Evolutionary conservation across 2,888 invertebrate species (phyloP).

Genomic region (Acheta domesticus): DNA sequence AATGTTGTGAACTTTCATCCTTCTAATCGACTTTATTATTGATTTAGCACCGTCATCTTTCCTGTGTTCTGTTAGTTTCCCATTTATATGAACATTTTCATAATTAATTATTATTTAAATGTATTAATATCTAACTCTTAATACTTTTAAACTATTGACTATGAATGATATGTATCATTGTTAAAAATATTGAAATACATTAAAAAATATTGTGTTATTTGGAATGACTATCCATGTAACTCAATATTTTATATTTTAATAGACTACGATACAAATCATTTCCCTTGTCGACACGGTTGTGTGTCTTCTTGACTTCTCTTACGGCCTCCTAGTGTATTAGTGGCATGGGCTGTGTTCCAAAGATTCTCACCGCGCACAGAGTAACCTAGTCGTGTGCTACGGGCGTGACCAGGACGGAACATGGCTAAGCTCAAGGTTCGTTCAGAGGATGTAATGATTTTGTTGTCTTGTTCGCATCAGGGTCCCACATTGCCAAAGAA

Average conservation of each 20-base stretch:
- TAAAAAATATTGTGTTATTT: no score
- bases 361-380: neutral
- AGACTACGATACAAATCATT: no score
- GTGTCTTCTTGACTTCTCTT: no score
- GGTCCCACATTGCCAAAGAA: conserved; percentile 41
- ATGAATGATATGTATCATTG: conserved; percentile 18
- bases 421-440: neutral
- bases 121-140: neutral
- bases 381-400: neutral
- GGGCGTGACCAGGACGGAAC: neutral
- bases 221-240: no score
- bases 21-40: neutral
- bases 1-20: no score
- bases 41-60: neutral
- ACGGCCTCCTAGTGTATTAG: neutral
- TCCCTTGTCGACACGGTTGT: no score
- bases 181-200: neutral
- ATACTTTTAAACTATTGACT: neutral
- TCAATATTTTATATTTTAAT: no score
- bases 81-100: neutral
- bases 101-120: neutral
- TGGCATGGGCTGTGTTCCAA: neutral
- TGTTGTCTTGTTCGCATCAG: conserved; percentile 33
- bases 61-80: neutral
- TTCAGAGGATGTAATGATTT: neutral